These are phyloP conservation scores for Drosophila cardini DNA, from an alignment of 1,140 invertebrate genomes.

Conservation along the genomic window DNA sequence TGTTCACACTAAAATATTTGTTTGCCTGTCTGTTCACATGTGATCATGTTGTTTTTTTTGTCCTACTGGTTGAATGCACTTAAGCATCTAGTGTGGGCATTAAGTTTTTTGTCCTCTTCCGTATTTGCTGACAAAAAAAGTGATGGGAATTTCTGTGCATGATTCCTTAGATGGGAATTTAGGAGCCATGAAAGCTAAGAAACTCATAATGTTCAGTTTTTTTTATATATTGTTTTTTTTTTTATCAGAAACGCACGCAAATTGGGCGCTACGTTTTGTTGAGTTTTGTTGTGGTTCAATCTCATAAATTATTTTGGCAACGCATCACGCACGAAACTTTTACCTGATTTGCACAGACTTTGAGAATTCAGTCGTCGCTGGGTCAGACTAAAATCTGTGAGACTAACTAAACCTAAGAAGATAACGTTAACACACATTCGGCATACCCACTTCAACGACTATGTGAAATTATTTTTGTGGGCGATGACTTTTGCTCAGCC, in stretches of 20 bases:
- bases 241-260: constrained; percentile 70
- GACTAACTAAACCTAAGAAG: constrained; percentile 54
- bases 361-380: not conserved
- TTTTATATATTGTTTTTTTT: constrained; percentile 26
- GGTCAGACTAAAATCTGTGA: not conserved
- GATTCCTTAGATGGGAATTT: constrained; percentile 21
- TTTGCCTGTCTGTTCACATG: not conserved
- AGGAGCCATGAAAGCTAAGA: constrained; percentile 27
- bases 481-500: constrained; percentile 78
- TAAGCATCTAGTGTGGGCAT: constrained; percentile 11
- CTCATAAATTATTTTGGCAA: constrained; percentile 84
- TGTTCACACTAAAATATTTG: not conserved
- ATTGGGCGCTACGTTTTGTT: constrained; percentile 74
- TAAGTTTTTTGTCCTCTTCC: not conserved
- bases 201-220: constrained; percentile 27
- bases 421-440: constrained; percentile 75
- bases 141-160: constrained; percentile 29
- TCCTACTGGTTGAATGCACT: constrained; percentile 1
- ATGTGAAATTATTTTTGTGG: constrained; percentile 75
- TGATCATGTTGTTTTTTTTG: not conserved
- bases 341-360: constrained; percentile 70
- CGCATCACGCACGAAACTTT: constrained; percentile 79
- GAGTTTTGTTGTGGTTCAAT: constrained; percentile 68
- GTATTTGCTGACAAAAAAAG: not conserved
- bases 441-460: constrained; percentile 62